Base-by-base conservation (phyloP, 2,797 vertebrate genomes). In the Phoxinus dragarum region DNA sequence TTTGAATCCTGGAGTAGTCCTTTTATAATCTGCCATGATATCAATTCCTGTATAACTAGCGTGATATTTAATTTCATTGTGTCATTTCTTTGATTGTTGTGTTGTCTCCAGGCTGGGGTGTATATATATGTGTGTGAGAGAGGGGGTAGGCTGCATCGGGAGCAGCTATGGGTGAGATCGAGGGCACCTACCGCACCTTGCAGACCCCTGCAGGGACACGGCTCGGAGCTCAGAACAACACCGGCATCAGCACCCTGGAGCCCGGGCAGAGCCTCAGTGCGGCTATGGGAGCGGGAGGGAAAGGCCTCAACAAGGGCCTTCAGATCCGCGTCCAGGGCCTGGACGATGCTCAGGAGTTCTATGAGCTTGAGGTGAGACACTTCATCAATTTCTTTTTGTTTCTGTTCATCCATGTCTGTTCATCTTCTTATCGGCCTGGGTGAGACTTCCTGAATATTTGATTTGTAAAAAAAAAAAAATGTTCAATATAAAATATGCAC, bases 201-300 rank as follows among this genome's bases (percentile, higher is more conserved):
- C 97, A 97, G 93, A 97, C 97, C 2, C 96, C 98, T 0, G 64
- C 79, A 68, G 98, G 96, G 59, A 95, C 96, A 23, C 97, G 98
- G 82, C 93, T 99, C 88, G 96, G 98, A 1, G 91, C 93, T 84
- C 96, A 96, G 92, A 95, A 95, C 88, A 95, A 92, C 0, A 75
- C 93, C 0, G 97, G 97, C 16, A 95, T 98, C 90, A 99, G 98
- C 88, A 98, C 97, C 1, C 86, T 99, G 90, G 98, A 99, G 90
- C 94, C 96, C 0, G 96, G 96, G 44, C 97, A 97, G 91, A 95
- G 93, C 80, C 95, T 97, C 36, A 89, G 92, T n/a, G 88, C 88
- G 8, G 93, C 93, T 72, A 90, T 94, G 90, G 91, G 91, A 0
- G 47, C 88, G 0, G 91, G 93, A 21, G 80, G 91, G 90, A 96